Percentiles rank a stretch among this genome's conserved stretches.
Conservation (phyloP, 92 coral and sea anemone species). For the Diadumene lineata region DNA sequence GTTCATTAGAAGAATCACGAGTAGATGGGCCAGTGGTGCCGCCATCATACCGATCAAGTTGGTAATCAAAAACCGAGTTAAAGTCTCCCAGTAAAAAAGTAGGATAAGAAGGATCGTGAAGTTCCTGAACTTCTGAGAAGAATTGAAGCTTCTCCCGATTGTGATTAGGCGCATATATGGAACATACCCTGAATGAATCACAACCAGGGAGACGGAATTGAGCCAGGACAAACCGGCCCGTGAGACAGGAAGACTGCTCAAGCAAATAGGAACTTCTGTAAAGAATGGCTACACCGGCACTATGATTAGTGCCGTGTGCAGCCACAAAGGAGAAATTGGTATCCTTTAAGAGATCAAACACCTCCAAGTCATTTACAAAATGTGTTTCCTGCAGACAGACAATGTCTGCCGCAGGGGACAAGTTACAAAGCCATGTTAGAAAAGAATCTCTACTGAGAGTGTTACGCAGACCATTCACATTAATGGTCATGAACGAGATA, state of each 20-base stretch:
- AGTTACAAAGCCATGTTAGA: slow-evolving; percentile 23
- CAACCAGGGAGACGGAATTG: too few relatives aligned
- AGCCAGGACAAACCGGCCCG: too few relatives aligned
- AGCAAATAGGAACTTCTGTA: too few relatives aligned
- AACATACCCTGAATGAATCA: slow-evolving; percentile 23
- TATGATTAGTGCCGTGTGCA: neutral
- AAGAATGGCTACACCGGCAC: slow-evolving; percentile 41
- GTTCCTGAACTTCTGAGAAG: neutral
- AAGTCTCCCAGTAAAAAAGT: slow-evolving; percentile 47
- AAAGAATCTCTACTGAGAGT: slow-evolving; percentile 1
- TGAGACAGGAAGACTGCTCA: too few relatives aligned
- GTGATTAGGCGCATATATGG: slow-evolving; percentile 55
- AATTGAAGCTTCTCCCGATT: slow-evolving; percentile 30
- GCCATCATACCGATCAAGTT: slow-evolving; percentile 30
- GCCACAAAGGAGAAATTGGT: slow-evolving; percentile 8
- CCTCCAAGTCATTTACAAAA: neutral
- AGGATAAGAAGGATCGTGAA: slow-evolving; percentile 15
- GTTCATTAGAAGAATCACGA: slow-evolving; percentile 10
- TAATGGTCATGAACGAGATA: slow-evolving; percentile 7
- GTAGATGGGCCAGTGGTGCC: neutral
- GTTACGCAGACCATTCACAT: slow-evolving; percentile 46
- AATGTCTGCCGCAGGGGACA: neutral
- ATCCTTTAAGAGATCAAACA: slow-evolving; percentile 21
- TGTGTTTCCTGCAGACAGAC: slow-evolving; percentile 52
- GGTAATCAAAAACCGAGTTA: slow-evolving; percentile 48